Evolutionary conservation across 2,888 invertebrate species (phyloP).

Genomic region (Cephalotes varians): DNA sequence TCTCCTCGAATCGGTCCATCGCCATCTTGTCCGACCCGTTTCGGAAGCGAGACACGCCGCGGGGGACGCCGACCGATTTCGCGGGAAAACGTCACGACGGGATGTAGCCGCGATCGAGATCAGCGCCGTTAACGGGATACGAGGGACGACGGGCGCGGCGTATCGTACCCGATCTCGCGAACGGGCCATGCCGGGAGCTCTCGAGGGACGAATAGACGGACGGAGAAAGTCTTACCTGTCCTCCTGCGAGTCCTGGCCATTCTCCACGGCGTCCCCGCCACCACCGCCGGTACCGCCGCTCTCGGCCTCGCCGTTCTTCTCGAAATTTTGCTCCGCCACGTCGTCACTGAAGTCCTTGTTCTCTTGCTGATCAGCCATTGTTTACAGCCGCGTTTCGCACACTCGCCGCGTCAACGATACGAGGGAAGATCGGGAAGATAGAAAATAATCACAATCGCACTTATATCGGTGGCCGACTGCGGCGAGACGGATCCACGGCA

Average conservation of each 20-base stretch:
- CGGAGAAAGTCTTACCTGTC: constrained; percentile 79
- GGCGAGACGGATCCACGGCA: constrained; percentile 2
- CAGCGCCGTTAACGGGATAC: background rate
- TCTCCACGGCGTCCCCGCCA: constrained; percentile 89
- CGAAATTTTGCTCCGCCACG: constrained; percentile 87
- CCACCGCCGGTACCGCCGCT: constrained; percentile 86
- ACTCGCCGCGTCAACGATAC: constrained; percentile 28
- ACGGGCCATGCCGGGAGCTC: too few relatives aligned
- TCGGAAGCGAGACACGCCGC: background rate
- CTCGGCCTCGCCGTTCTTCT: constrained; percentile 87
- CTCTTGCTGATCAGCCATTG: constrained; percentile 80
- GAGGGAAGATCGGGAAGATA: constrained; percentile 32
- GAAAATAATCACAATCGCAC: constrained; percentile 34
- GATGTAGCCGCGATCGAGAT: background rate
- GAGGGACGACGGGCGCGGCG: background rate
- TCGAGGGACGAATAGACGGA: background rate
- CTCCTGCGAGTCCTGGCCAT: constrained; percentile 86
- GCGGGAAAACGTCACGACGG: constrained; percentile 32
- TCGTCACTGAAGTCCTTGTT: constrained; percentile 83
- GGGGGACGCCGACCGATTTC: constrained; percentile 43
- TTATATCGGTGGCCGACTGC: constrained; percentile 13
- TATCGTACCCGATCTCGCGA: background rate
- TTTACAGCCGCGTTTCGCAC: constrained; percentile 57
- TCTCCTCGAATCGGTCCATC: background rate
- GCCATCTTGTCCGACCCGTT: constrained; percentile 41